Evolutionary conservation across 1,140 invertebrate genomes (phyloP).

Genomic region (Drosophila nikananu): DNA sequence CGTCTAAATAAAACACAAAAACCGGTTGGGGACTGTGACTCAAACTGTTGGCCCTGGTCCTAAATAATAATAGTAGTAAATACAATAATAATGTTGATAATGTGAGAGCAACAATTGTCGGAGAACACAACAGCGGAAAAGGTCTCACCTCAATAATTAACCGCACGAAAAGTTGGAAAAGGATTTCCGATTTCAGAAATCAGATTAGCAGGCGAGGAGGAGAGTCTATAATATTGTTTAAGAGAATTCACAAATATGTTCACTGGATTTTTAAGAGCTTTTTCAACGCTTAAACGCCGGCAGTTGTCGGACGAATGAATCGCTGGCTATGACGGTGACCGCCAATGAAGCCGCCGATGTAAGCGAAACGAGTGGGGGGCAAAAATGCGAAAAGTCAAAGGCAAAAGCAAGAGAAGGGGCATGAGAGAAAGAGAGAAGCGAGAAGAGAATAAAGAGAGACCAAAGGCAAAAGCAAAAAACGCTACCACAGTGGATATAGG

Average conservation of each 20-base stretch:
- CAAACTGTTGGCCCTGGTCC: slow-evolving; percentile 3
- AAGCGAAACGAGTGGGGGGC: slow-evolving; percentile 6
- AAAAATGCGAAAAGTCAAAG: slow-evolving; percentile 18
- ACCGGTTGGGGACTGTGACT: slow-evolving; percentile 53
- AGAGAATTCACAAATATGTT: slow-evolving; percentile 11
- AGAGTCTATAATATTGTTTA: background rate
- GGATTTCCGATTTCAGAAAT: slow-evolving; percentile 7
- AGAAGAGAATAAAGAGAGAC: slow-evolving; percentile 1
- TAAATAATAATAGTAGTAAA: slow-evolving; percentile 39
- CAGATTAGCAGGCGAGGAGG: background rate
- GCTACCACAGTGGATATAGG: slow-evolving; percentile 16
- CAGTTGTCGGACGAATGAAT: slow-evolving; percentile 27
- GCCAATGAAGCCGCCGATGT: slow-evolving; percentile 5
- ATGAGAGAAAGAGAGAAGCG: slow-evolving; percentile 1
- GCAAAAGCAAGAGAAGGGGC: background rate
- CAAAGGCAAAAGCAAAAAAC: slow-evolving; percentile 18
- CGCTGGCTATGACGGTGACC: background rate
- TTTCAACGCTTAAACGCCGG: slow-evolving; percentile 19
- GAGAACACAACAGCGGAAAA: slow-evolving; percentile 12
- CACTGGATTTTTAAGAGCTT: slow-evolving; percentile 23
- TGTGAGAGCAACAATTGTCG: slow-evolving; percentile 11
- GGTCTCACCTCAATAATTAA: slow-evolving; percentile 23
- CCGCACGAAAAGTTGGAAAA: slow-evolving; percentile 11
- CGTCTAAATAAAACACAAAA: slow-evolving; percentile 14
- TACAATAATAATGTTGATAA: slow-evolving; percentile 27